A percentile compares a stretch with the other conserved stretches of the same genome.
phyloP scores from a whole-genome alignment of 2,113 vertebrate genomes.

The Crocuta crocuta region DNA sequence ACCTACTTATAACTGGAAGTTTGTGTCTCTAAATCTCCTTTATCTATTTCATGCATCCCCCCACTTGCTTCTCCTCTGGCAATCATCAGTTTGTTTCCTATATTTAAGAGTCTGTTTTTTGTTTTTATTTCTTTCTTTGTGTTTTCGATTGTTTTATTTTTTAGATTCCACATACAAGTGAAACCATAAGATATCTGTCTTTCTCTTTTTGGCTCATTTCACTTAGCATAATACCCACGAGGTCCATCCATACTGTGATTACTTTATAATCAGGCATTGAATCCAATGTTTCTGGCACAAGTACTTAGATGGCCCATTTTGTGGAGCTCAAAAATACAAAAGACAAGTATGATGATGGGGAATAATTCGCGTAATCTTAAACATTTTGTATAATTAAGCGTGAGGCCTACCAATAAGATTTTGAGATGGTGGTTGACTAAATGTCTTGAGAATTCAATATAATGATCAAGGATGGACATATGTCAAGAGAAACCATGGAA shows the following conservation, averaged over 20 bases:
- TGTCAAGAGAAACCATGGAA: neutral
- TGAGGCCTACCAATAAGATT: neutral
- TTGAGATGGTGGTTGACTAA: neutral
- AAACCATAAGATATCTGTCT: neutral
- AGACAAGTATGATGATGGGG: neutral
- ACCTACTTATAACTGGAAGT: neutral
- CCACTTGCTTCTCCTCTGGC: neutral
- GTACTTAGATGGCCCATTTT: neutral
- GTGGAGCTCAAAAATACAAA: neutral
- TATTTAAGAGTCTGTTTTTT: neutral
- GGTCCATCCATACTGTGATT: neutral
- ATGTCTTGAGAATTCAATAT: neutral
- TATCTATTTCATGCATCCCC: neutral
- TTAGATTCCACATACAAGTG: neutral
- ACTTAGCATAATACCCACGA: neutral
- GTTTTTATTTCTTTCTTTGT: neutral
- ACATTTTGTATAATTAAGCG: neutral
- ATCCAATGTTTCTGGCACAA: neutral
- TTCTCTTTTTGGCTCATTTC: neutral
- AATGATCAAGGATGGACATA: neutral
- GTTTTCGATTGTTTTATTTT: neutral
- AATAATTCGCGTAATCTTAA: neutral
- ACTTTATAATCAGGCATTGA: neutral
- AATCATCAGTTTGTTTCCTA: neutral
- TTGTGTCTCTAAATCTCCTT: neutral